phyloP scores from a whole-genome alignment of 1,140 invertebrate species.

The Venustaconcha ellipsiformis region DNA sequence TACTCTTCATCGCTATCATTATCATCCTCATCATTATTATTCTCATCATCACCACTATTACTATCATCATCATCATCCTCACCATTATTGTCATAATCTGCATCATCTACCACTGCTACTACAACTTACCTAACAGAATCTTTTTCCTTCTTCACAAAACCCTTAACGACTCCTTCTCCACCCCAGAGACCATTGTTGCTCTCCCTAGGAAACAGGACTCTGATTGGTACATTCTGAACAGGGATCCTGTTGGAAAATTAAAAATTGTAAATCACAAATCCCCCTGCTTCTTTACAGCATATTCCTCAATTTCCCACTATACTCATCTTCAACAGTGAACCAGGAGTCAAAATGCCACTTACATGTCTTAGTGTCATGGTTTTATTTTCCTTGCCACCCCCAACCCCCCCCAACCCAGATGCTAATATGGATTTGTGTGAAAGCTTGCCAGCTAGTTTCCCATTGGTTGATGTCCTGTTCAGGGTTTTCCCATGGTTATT shows the following conservation, averaged over 20 bases:
- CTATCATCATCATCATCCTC: not conserved
- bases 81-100: not conserved
- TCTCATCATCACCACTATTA: not conserved
- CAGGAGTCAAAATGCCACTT: too few species aligned
- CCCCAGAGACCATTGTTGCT: slow-evolving; percentile 92
- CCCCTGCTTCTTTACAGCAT: too few species aligned
- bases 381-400: too few species aligned
- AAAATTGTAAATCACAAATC: too few species aligned
- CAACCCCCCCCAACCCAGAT: too few species aligned
- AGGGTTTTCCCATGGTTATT: too few species aligned
- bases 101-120: not conserved
- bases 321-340: too few species aligned
- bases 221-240: slow-evolving; percentile 72
- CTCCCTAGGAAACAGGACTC: slow-evolving; percentile 83
- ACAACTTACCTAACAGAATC: not conserved
- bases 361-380: too few species aligned
- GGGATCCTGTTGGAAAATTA: slow-evolving; percentile 30
- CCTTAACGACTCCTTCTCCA: slow-evolving; percentile 94
- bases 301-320: too few species aligned
- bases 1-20: not conserved
- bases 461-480: too few species aligned
- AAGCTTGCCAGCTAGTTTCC: too few species aligned
- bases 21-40: not conserved
- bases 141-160: slow-evolving; percentile 76
- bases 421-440: too few species aligned